Base-by-base conservation (phyloP, 2,888 invertebrate genomes). In the Ophion ventricosus region DNA sequence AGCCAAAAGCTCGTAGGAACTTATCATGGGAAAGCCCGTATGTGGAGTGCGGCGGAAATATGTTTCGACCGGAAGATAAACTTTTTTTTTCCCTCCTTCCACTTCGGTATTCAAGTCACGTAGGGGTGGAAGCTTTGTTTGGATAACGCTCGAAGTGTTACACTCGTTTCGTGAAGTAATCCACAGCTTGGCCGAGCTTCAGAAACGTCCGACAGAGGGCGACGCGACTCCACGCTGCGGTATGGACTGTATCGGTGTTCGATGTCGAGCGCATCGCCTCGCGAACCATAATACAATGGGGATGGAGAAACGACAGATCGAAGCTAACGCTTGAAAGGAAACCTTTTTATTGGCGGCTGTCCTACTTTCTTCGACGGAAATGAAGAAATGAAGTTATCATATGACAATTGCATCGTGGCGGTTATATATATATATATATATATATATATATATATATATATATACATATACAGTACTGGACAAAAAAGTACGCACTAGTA, bases 311-410 rank as follows among this genome's bases (percentile, higher is more conserved):
- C 26, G 57, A 40, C 56, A 63, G 63, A 69, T 74, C 43, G 63
- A 79, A 69, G 35, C 40, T 63, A 70, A 78, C 67, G 74, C 82
- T 78, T 87, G 82, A 86, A 86, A 85, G 84, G 77, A 81, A 59
- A 43, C 2, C 67, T 85, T 87, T 86, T 87, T 82, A 87, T 86
- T 86, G 85, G 84, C 81, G 82, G 72, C 73, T 83, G 85, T 80
- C 85, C 85, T 84, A 86, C 84, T 87, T 85, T 86, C 80, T 76
- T 66, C 73, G 69, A 26, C 83, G 83, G 72, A 80, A 85, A 77
- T 85, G 80, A 82, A 87, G 85, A 87, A 88, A 88, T 87, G 75
- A 83, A 86, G 86, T 88, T 88, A 85, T 85, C 86, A 87, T 88
- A 85, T 87, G 86, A 87, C 85, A n/a, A 83, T 87, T 85, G 79